A percentile compares a stretch with the other conserved stretches of the same genome.
Evolutionary conservation across 2,888 invertebrate species (phyloP).

Genomic region (Gortyna flavago): DNA sequence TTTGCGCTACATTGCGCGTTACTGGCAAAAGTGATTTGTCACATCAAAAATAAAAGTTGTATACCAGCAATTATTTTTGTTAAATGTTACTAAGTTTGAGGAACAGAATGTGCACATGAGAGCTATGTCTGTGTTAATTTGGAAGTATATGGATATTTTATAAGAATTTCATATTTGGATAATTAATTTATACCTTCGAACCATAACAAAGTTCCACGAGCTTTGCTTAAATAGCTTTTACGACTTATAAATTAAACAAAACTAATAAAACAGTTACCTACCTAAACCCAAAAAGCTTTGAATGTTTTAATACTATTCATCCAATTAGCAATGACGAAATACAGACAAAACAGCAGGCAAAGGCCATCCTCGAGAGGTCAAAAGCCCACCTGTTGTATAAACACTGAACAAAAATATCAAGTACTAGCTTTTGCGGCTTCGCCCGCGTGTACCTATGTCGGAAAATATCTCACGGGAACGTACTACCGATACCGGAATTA

Average conservation of each 20-base stretch:
- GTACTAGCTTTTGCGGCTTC: not conserved
- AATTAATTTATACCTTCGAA: not conserved
- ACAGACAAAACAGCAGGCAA: constrained; percentile 27
- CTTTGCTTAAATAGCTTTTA: constrained; percentile 5
- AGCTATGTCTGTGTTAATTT: not conserved
- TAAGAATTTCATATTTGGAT: not conserved
- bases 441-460: not conserved
- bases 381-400: constrained; percentile 37
- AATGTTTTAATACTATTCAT: constrained; percentile 7
- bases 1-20: too few relatives aligned
- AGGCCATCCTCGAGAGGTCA: constrained; percentile 42
- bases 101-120: too few relatives aligned
- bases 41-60: too few relatives aligned
- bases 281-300: not conserved
- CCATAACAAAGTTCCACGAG: not conserved
- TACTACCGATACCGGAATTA: too few relatives aligned
- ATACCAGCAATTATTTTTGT: too few relatives aligned
- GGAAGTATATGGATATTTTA: not conserved
- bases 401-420: constrained; percentile 21
- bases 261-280: constrained; percentile 30
- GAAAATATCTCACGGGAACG: not conserved
- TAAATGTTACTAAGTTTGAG: too few relatives aligned
- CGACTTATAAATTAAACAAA: not conserved
- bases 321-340: constrained; percentile 35
- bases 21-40: too few relatives aligned